These are phyloP conservation scores for Gila robusta DNA, from an alignment of 2,797 vertebrate genomes.

Conservation along the genomic window DNA sequence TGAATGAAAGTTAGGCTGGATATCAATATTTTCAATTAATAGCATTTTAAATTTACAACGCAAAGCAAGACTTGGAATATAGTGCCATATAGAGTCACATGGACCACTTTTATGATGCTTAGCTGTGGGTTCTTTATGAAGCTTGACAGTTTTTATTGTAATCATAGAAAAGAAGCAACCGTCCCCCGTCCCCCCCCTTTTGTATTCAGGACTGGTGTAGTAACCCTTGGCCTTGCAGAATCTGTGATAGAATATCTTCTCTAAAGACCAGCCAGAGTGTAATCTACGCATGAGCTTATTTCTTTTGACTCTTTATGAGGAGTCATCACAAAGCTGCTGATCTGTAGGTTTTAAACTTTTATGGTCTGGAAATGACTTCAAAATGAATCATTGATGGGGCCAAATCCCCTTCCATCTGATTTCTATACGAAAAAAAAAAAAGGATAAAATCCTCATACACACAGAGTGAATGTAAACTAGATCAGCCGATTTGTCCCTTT, in stretches of 20 bases:
- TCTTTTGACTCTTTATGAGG: neutral
- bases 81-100: neutral
- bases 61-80: neutral
- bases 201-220: neutral
- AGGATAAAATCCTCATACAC: neutral
- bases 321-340: neutral
- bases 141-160: neutral
- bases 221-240: neutral
- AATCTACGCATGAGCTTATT: neutral
- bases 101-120: neutral
- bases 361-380: neutral
- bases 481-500: neutral
- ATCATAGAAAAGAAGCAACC: neutral
- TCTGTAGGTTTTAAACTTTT: slow-evolving; percentile 8
- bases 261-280: neutral
- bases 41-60: no score
- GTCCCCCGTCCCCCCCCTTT: neutral
- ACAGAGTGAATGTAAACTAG: neutral
- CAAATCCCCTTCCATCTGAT: slow-evolving; percentile 13
- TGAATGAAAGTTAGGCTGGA: neutral
- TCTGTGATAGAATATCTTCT: neutral
- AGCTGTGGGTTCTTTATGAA: neutral
- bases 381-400: neutral
- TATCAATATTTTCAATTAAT: neutral
- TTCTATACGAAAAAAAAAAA: neutral